These are phyloP conservation scores for Cyanoliseus patagonus DNA, from an alignment of 2,113 vertebrate genomes.

Conservation along the genomic window DNA sequence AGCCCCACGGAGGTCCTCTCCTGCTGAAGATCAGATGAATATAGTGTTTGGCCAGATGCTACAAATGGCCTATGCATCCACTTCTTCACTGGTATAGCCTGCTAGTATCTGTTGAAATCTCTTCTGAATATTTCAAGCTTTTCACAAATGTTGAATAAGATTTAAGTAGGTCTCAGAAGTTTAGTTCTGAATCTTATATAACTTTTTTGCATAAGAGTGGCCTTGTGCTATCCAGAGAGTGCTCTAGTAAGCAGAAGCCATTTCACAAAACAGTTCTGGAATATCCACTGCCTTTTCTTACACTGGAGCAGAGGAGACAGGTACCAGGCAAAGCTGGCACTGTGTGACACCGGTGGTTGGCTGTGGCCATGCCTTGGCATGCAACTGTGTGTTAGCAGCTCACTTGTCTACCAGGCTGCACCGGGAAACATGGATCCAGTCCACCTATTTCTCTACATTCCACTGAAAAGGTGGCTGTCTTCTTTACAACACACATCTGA, in stretches of 20 bases:
- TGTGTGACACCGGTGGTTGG: accelerated
- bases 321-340: background rate
- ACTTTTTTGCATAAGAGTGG: background rate
- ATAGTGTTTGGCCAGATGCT: background rate
- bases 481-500: background rate
- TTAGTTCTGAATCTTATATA: background rate
- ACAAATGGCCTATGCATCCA: background rate
- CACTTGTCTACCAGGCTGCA: background rate
- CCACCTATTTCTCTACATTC: background rate
- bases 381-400: accelerated
- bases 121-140: background rate
- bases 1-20: background rate
- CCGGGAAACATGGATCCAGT: background rate
- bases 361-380: background rate
- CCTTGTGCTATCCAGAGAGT: background rate
- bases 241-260: background rate
- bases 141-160: background rate
- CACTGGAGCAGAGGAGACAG: background rate
- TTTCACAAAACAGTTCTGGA: background rate
- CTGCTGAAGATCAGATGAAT: background rate
- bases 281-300: background rate
- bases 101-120: background rate
- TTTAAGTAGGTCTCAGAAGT: background rate
- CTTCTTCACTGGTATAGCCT: background rate
- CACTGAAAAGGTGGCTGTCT: background rate